Percentiles rank a stretch among this genome's conserved stretches.
Evolutionary conservation across 2,797 vertebrate species (phyloP).

Genomic region (Anguilla obscura): DNA sequence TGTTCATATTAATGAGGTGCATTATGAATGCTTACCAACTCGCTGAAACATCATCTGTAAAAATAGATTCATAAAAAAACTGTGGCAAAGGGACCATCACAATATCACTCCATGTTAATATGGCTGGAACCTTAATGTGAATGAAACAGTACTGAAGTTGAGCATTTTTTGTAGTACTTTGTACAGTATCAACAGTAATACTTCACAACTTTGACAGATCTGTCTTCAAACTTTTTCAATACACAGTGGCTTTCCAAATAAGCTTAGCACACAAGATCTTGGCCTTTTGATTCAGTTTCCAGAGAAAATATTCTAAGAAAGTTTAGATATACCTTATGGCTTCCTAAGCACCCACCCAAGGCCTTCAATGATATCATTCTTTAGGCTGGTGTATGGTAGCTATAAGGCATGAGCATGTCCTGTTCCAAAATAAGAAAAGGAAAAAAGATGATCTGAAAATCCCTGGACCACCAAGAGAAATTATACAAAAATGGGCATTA

Average conservation of each 20-base stretch:
- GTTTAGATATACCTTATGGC: constrained; percentile 28
- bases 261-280: neutral
- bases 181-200: constrained; percentile 20
- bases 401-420: constrained; percentile 68
- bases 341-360: constrained; percentile 59
- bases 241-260: constrained; percentile 18
- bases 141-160: constrained; percentile 9
- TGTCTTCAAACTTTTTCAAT: constrained; percentile 10
- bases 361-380: constrained; percentile 13
- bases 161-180: constrained; percentile 14
- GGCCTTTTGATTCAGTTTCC: neutral
- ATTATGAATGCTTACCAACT: constrained; percentile 9
- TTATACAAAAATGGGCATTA: constrained; percentile 68
- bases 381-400: constrained; percentile 6
- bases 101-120: constrained; percentile 7
- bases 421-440: constrained; percentile 58
- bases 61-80: constrained; percentile 11
- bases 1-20: neutral
- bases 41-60: constrained; percentile 4
- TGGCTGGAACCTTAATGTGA: neutral
- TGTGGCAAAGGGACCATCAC: constrained; percentile 9
- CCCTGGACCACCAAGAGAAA: constrained; percentile 65
- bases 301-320: constrained; percentile 32
- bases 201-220: constrained; percentile 15
- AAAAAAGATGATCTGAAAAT: constrained; percentile 59